Conservation (phyloP, 1,140 invertebrate species). For the Eurosta solidaginis region DNA sequence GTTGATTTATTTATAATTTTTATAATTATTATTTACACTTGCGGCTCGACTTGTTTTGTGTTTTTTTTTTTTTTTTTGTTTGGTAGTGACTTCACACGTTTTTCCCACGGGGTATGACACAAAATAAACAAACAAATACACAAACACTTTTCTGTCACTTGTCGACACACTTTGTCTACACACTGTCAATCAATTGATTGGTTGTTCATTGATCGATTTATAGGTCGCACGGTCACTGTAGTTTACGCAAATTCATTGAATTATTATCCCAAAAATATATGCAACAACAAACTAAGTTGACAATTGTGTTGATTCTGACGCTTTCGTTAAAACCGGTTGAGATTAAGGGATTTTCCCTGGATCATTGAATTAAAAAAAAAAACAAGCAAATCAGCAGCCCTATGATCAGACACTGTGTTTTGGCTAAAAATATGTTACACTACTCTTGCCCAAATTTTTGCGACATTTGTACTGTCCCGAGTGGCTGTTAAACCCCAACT, state of each 20-base stretch:
- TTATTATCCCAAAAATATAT: not conserved
- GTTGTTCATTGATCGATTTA: not conserved
- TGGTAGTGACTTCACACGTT: too few species aligned
- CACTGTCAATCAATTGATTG: not conserved
- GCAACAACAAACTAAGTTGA: not conserved
- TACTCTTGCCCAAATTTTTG: conserved; percentile 42
- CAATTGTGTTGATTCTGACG: not conserved
- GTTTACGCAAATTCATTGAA: not conserved
- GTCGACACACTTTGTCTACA: not conserved
- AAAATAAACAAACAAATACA: not conserved
- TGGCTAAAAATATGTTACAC: not conserved
- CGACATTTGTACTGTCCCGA: conserved; percentile 58
- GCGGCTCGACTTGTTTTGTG: too few species aligned
- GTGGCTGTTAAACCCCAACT: conserved; percentile 61
- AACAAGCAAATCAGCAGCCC: not conserved
- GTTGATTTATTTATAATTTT: not conserved
- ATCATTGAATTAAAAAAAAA: not conserved
- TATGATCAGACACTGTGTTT: not conserved
- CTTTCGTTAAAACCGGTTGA: conserved; percentile 40
- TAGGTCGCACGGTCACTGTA: not conserved
- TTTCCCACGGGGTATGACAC: too few species aligned
- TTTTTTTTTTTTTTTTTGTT: too few species aligned
- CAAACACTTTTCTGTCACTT: not conserved
- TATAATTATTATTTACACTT: not conserved
- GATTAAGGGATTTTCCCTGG: conserved; percentile 57